Conservation (phyloP, 2,888 invertebrate genomes). For the Mesorhabditis belari region DNA sequence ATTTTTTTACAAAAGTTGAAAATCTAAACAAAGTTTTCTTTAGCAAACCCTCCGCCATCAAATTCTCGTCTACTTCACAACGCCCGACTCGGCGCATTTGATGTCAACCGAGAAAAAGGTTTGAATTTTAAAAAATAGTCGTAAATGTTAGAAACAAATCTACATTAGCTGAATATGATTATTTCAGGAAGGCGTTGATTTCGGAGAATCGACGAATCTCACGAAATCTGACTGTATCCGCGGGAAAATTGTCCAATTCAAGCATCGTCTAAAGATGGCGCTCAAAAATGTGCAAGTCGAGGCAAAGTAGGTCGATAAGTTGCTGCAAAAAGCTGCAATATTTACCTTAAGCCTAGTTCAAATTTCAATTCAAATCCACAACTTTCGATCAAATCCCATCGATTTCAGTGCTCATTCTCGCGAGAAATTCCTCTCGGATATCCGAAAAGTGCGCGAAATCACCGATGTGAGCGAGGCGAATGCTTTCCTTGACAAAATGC, state of each 20-base stretch:
- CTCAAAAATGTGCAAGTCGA: constrained; percentile 94
- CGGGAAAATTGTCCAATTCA: constrained; percentile 20
- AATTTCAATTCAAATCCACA: too few species aligned
- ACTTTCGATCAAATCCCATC: too few species aligned
- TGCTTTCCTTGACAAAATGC: constrained; percentile 75
- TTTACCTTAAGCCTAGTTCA: too few species aligned
- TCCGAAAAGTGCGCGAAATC: constrained; percentile 82
- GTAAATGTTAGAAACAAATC: too few species aligned
- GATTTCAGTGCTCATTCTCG: constrained; percentile 78
- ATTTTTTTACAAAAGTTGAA: too few species aligned
- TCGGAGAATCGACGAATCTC: constrained; percentile 9
- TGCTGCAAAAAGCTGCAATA: too few species aligned
- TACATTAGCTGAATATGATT: too few species aligned
- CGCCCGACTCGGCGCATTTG: neutral
- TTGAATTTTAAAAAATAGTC: too few species aligned
- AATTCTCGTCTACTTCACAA: neutral
- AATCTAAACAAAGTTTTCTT: neutral
- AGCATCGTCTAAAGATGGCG: constrained; percentile 32
- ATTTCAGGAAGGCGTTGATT: neutral
- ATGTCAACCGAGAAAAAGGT: neutral
- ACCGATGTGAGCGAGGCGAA: constrained; percentile 68
- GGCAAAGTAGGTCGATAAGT: constrained; percentile 69
- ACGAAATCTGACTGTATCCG: constrained; percentile 6
- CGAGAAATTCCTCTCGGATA: constrained; percentile 86
- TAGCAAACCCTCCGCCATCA: neutral